Conservation (phyloP, 1,140 invertebrate genomes). For the Drosophila virilis region DNA sequence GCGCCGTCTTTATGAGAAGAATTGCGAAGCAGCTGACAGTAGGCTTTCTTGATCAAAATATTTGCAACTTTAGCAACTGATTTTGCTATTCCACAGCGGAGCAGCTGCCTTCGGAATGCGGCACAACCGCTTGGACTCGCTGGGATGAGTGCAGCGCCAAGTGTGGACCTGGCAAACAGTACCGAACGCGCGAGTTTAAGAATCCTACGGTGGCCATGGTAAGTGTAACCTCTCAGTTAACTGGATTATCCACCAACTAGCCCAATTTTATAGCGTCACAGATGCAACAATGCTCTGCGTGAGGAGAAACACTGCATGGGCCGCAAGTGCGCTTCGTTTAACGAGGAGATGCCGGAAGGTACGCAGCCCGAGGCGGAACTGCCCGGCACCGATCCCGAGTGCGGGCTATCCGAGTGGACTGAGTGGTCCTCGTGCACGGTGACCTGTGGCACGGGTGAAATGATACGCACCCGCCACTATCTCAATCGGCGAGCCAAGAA, state of each 20-base stretch:
- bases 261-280: conserved; percentile 58
- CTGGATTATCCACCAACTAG: background rate
- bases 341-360: conserved; percentile 64
- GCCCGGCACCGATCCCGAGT: conserved; percentile 84
- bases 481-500: conserved; percentile 74
- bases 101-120: conserved; percentile 86
- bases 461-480: conserved; percentile 65
- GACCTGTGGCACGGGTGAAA: conserved; percentile 86
- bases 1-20: conserved; percentile 94
- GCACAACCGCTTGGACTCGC: conserved; percentile 88
- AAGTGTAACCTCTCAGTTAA: background rate
- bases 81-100: conserved; percentile 48
- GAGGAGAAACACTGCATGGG: conserved; percentile 86
- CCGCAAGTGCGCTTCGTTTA: conserved; percentile 85
- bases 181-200: conserved; percentile 87
- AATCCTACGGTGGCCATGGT: conserved; percentile 85
- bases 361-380: conserved; percentile 39
- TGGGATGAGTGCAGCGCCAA: conserved; percentile 92
- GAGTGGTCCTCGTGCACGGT: conserved; percentile 90
- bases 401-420: conserved; percentile 89
- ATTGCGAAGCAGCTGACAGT: conserved; percentile 86
- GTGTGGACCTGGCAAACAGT: conserved; percentile 90
- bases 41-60: background rate
- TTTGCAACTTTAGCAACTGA: background rate
- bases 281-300: conserved; percentile 86